Percentiles rank a stretch among this genome's conserved stretches.
These are phyloP conservation scores for Zalophus californianus DNA, from an alignment of 2,797 vertebrate genomes.

Conservation along the genomic window DNA sequence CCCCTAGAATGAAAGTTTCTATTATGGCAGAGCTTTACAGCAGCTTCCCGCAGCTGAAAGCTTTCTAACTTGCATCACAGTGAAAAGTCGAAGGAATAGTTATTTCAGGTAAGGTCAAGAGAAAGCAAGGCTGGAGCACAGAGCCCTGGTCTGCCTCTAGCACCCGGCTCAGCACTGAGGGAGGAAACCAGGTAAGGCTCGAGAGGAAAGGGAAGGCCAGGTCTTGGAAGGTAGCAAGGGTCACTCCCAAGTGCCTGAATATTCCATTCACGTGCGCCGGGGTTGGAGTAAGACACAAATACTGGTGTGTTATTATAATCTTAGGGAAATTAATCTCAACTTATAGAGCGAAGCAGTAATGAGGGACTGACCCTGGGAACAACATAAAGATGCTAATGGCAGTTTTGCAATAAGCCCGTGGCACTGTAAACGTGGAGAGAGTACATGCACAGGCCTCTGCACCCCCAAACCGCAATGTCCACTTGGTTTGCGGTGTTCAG, in stretches of 20 bases:
- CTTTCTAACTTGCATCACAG: neutral
- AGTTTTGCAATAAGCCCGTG: neutral
- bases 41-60: neutral
- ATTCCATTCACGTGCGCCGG: neutral
- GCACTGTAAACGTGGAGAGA: neutral
- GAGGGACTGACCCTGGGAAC: neutral
- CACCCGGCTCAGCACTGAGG: neutral
- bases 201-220: neutral
- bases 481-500: neutral
- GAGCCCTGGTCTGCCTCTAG: neutral
- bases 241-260: neutral
- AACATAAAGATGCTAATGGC: neutral
- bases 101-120: neutral
- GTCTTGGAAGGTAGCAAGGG: neutral
- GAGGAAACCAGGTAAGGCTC: neutral
- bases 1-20: neutral
- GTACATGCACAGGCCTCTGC: neutral
- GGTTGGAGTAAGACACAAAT: neutral
- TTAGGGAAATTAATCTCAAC: conserved; percentile 15
- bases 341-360: neutral
- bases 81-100: neutral
- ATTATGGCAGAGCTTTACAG: neutral
- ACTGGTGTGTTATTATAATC: neutral
- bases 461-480: neutral
- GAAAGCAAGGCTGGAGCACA: neutral